phyloP scores from a whole-genome alignment of 2,888 invertebrate genomes.

The Deilephila elpenor region DNA sequence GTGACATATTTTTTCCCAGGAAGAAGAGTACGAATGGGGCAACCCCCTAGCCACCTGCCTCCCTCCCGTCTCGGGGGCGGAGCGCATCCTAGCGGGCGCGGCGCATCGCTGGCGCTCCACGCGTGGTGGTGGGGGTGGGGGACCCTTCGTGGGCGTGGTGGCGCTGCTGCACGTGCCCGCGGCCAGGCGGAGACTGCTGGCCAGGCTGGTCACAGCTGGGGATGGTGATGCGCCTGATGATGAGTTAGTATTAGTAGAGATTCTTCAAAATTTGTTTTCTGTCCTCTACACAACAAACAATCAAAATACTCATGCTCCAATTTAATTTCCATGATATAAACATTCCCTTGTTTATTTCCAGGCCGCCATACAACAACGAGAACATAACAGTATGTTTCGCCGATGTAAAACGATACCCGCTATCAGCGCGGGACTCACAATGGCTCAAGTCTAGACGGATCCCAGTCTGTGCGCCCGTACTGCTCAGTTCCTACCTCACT shows the following conservation, averaged over 20 bases:
- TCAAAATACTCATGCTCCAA: too few relatives aligned
- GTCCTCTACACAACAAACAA: too few relatives aligned
- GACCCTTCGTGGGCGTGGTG: constrained; percentile 81
- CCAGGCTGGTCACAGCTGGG: constrained; percentile 90
- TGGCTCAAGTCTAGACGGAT: constrained; percentile 82
- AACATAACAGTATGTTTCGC: constrained; percentile 89
- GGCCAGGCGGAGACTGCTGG: constrained; percentile 85
- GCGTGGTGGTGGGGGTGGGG: constrained; percentile 73
- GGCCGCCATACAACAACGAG: constrained; percentile 84
- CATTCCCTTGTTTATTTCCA: constrained; percentile 46
- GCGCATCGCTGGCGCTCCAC: constrained; percentile 88
- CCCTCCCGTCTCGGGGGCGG: constrained; percentile 73
- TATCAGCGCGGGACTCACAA: constrained; percentile 82
- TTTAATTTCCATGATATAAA: too few relatives aligned
- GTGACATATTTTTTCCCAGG: constrained; percentile 74
- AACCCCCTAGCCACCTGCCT: constrained; percentile 86
- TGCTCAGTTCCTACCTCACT: constrained; percentile 85
- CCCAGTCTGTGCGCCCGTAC: constrained; percentile 86
- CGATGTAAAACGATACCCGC: constrained; percentile 80
- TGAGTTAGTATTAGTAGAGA: constrained; percentile 61
- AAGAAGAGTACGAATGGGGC: constrained; percentile 94
- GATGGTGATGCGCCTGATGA: constrained; percentile 88
- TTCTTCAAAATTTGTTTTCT: too few relatives aligned
- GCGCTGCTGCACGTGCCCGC: constrained; percentile 86
- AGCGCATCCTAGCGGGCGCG: constrained; percentile 83